Evolutionary conservation across 2,113 vertebrate genomes (phyloP).

Genomic region (Addax nasomaculatus): DNA sequence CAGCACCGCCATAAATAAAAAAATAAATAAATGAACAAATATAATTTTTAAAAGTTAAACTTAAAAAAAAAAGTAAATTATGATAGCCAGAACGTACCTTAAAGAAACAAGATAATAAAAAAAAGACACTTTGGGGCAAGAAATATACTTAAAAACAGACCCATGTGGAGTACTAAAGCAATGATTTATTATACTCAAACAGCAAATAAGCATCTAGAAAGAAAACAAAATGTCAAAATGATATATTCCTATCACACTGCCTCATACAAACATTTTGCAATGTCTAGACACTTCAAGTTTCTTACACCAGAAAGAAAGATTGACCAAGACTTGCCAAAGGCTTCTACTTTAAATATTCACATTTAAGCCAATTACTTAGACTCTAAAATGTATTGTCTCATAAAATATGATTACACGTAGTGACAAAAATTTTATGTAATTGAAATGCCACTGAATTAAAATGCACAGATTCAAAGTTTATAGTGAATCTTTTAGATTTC

Average conservation of each 20-base stretch:
- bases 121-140: neutral
- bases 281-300: neutral
- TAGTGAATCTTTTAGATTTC: neutral
- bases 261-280: neutral
- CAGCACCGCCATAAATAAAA: neutral
- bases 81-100: neutral
- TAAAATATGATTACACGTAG: neutral
- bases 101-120: neutral
- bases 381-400: neutral
- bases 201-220: conserved; percentile 22
- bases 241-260: neutral
- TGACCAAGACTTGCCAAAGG: neutral
- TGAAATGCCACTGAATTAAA: neutral
- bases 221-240: conserved; percentile 32
- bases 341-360: neutral
- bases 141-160: neutral
- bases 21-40: neutral
- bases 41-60: neutral
- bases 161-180: neutral
- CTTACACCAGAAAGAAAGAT: neutral
- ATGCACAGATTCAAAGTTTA: neutral
- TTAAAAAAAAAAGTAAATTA: neutral
- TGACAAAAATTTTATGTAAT: neutral
- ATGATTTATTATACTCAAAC: conserved; percentile 6
- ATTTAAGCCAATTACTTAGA: neutral